Base-by-base conservation (phyloP, 2,113 vertebrate genomes). In the Rhinoderma darwinii region DNA sequence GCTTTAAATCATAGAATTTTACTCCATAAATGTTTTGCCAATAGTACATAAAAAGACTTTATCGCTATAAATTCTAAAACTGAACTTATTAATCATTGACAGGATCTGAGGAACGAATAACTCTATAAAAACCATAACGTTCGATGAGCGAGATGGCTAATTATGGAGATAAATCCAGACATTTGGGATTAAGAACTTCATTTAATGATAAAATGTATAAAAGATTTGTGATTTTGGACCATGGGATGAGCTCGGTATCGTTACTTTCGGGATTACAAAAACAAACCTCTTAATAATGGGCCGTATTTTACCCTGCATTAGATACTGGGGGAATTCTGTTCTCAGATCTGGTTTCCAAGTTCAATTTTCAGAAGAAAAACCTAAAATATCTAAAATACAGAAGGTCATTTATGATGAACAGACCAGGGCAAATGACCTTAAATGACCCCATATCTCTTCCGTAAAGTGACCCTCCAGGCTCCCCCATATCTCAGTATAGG, bases 11-110 rank as follows among this genome's bases (percentile, higher is more conserved):
- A 78, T 5, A 78, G 27, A 50, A 78, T 30, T 78, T 88, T 68
- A 78, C 88, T 90, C 89, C 91, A 91, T 89, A 91, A 90, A 92
- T 91, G 90, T 91, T 94, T 94, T 93, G 91, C 92, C 91, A 85
- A 92, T 90, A 93, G 90, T 91, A 92, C 92, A 94, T 93, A 92
- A 92, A 92, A 93, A 91, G 91, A 92, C 92, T 91, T 91, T 91
- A 89, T 91, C 91, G 92, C 91, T 92, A 92, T 94, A 92, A 93
- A 93, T 92, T 0, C 89, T 93, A 93, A 89, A 92, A 91, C 90
- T 92, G 91, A 92, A 90, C 89, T 91, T 91, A 92, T 91, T 93
- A 92, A 91, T 92, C 88, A 89, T 92, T 91, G 92, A 90, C 89
- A 90, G 79, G 85, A 92, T 92, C 92, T 90, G 92, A 92, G 89